phyloP scores from a whole-genome alignment of 2,113 vertebrate species.

The Apaloderma vittatum region DNA sequence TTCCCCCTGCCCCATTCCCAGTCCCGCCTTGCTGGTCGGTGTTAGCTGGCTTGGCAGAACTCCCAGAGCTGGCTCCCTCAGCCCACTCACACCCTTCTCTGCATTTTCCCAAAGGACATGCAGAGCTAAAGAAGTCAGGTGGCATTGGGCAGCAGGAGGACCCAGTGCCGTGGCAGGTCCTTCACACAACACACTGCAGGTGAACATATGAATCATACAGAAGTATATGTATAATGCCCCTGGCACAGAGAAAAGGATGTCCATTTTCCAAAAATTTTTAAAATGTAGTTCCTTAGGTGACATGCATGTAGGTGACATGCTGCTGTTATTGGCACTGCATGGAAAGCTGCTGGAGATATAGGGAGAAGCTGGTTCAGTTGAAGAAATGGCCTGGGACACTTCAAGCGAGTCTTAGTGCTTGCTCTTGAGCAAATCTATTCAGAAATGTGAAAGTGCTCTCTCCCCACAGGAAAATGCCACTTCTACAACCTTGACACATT shows the following conservation, averaged over 20 bases:
- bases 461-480: fast-evolving
- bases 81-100: background rate
- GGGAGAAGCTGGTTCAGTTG: background rate
- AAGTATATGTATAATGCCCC: too few relatives aligned
- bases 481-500: background rate
- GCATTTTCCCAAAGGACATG: background rate
- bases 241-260: background rate
- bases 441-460: background rate
- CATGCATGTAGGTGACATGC: too few relatives aligned
- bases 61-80: background rate
- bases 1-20: background rate
- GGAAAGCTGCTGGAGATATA: background rate
- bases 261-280: background rate
- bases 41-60: background rate
- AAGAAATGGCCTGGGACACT: background rate
- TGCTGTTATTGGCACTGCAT: background rate
- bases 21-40: fast-evolving
- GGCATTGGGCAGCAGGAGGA: background rate
- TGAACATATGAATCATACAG: background rate
- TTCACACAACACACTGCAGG: background rate
- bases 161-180: background rate
- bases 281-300: background rate
- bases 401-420: background rate
- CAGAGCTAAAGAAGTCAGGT: background rate
- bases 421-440: background rate